A percentile compares a stretch with the other conserved stretches of the same genome.
These are phyloP conservation scores for Merluccius polli DNA, from an alignment of 2,797 vertebrate species.

Conservation along the genomic window DNA sequence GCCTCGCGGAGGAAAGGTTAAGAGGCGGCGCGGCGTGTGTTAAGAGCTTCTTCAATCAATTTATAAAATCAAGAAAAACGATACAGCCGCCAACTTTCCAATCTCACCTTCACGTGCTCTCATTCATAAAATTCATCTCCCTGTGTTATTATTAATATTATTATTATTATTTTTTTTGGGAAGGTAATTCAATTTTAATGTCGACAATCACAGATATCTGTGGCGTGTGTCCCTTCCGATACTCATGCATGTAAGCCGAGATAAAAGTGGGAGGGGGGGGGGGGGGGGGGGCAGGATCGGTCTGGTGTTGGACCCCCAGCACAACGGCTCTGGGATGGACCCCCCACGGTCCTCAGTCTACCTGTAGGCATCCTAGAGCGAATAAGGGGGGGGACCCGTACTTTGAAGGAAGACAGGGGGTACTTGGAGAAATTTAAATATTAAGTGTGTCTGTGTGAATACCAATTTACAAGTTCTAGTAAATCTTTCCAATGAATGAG, in stretches of 20 bases:
- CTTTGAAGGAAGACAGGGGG: too few species aligned
- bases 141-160: not conserved
- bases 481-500: too few species aligned
- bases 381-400: too few species aligned
- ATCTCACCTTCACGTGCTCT: not conserved
- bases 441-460: too few species aligned
- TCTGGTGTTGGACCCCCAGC: too few species aligned
- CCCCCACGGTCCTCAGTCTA: too few species aligned
- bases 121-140: not conserved
- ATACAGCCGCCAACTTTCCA: not conserved
- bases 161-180: not conserved
- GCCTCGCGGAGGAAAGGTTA: not conserved
- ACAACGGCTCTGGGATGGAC: too few species aligned
- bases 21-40: not conserved
- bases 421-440: too few species aligned
- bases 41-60: constrained; percentile 1
- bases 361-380: too few species aligned
- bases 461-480: too few species aligned
- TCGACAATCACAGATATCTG: not conserved
- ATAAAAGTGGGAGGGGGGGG: too few species aligned
- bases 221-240: not conserved
- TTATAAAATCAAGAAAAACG: not conserved
- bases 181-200: not conserved
- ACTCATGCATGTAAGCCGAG: not conserved
- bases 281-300: too few species aligned